A percentile compares a stretch with the other conserved stretches of the same genome.
These are phyloP conservation scores for Siniperca scherzeri DNA, from an alignment of 2,797 vertebrate genomes.

Conservation along the genomic window DNA sequence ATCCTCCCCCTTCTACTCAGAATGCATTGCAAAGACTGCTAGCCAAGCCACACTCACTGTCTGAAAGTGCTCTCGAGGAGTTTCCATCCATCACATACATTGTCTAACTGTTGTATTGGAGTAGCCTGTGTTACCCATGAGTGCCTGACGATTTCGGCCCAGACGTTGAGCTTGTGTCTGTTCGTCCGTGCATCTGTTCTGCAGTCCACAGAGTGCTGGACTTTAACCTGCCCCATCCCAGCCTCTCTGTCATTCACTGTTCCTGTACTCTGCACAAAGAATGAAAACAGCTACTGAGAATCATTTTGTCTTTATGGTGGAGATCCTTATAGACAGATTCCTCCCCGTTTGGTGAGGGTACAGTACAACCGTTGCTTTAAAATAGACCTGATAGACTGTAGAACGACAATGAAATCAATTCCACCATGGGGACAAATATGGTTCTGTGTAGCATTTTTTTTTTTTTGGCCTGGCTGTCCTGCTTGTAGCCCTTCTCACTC, in stretches of 20 bases:
- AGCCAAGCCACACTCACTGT: slow-evolving; percentile 83
- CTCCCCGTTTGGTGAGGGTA: slow-evolving; percentile 28
- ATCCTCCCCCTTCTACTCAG: slow-evolving; percentile 74
- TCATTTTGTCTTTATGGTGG: slow-evolving; percentile 81
- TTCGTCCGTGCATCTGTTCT: slow-evolving; percentile 81
- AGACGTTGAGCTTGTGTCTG: slow-evolving; percentile 79
- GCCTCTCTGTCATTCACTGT: slow-evolving; percentile 81
- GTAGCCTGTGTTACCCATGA: slow-evolving; percentile 81
- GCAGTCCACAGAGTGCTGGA: slow-evolving; percentile 78
- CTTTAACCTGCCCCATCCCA: slow-evolving; percentile 81
- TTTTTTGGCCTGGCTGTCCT: slow-evolving; percentile 81
- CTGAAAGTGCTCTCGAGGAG: slow-evolving; percentile 82
- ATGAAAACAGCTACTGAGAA: slow-evolving; percentile 78
- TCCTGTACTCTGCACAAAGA: slow-evolving; percentile 79
- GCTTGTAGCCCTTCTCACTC: slow-evolving; percentile 79
- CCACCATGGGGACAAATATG: slow-evolving; percentile 77
- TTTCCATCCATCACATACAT: slow-evolving; percentile 85
- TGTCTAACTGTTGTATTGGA: slow-evolving; percentile 83
- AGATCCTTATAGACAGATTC: slow-evolving; percentile 49
- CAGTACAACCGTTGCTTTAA: slow-evolving; percentile 33
- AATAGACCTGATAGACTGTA: slow-evolving; percentile 40
- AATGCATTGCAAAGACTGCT: slow-evolving; percentile 85
- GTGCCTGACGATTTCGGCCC: slow-evolving; percentile 77
- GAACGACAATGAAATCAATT: slow-evolving; percentile 50
- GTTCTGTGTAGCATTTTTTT: slow-evolving; percentile 80